phyloP scores from a whole-genome alignment of 2,113 vertebrate species.

The Tichodroma muraria region DNA sequence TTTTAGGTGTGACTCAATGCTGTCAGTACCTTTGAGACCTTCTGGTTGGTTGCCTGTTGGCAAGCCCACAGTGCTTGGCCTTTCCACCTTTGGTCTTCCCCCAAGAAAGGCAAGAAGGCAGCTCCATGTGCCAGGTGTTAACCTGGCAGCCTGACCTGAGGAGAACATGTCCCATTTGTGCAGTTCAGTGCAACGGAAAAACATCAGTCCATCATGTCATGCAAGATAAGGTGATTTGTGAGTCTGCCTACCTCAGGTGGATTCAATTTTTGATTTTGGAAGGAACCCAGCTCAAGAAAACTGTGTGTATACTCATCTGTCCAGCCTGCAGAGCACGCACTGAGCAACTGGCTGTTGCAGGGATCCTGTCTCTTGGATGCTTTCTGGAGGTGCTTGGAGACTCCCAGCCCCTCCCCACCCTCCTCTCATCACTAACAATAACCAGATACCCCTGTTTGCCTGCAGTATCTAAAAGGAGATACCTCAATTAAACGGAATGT shows the following conservation, averaged over 20 bases:
- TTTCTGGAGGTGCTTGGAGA: neutral
- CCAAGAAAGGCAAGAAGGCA: neutral
- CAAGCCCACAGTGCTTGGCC: neutral
- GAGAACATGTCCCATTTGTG: constrained; percentile 19
- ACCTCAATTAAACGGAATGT: neutral
- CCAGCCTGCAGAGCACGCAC: neutral
- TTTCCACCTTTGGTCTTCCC: neutral
- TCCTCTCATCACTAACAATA: constrained; percentile 13
- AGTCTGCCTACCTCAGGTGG: neutral
- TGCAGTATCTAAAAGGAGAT: neutral
- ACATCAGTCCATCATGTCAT: neutral
- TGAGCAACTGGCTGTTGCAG: neutral
- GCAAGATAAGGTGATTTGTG: constrained; percentile 40
- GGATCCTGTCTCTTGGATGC: constrained; percentile 1
- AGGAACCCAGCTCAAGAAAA: neutral
- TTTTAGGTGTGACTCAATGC: neutral
- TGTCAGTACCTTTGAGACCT: neutral
- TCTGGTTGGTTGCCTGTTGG: neutral
- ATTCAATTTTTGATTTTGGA: constrained; percentile 52
- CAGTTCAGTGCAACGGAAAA: neutral
- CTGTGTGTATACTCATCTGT: neutral
- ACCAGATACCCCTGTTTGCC: constrained; percentile 2
- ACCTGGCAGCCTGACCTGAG: neutral
- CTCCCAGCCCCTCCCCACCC: neutral
- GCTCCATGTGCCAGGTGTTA: neutral